Evolutionary conservation across 2,113 vertebrate genomes (phyloP).

Genomic region (Numenius arquata): DNA sequence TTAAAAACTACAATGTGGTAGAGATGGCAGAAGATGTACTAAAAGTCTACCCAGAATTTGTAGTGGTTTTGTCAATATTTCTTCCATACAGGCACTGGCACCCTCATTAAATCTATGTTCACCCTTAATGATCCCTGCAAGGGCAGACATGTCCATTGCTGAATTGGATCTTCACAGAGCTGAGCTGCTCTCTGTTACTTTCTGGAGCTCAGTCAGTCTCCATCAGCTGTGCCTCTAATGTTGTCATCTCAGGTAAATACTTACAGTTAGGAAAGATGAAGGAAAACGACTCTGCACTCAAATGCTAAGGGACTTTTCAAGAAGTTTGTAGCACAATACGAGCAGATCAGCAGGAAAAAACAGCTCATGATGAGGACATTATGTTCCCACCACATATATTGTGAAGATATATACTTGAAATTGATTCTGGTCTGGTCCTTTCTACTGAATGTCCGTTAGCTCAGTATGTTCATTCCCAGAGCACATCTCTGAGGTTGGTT

Average conservation of each 20-base stretch:
- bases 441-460: background rate
- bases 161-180: background rate
- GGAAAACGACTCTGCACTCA: background rate
- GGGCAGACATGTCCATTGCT: background rate
- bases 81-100: background rate
- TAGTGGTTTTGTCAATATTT: background rate
- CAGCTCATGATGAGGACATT: background rate
- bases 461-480: background rate
- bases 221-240: background rate
- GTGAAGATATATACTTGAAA: background rate
- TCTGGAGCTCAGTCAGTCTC: background rate
- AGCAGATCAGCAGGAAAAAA: background rate
- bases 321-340: background rate
- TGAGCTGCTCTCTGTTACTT: background rate
- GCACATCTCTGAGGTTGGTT: background rate
- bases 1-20: background rate
- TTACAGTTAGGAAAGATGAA: background rate
- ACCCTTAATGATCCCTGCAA: background rate
- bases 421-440: background rate
- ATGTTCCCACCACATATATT: accelerated
- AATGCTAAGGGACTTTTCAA: background rate
- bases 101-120: background rate
- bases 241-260: background rate
- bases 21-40: background rate
- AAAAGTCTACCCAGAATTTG: background rate